Conservation (phyloP, 2,888 invertebrate species). For the Cremastinae sp. region DNA sequence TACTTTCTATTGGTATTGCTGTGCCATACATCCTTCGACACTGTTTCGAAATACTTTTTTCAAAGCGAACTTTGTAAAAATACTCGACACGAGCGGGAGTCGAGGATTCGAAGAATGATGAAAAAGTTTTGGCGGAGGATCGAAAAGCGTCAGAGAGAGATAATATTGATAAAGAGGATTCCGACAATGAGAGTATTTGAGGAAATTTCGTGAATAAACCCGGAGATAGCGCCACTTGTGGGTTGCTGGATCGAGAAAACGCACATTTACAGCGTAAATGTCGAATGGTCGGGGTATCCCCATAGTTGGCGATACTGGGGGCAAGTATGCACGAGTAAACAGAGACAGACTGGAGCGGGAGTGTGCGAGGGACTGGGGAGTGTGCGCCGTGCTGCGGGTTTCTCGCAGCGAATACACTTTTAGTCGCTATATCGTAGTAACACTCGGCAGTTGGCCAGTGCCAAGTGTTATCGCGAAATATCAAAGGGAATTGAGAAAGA, state of each 20-base stretch:
- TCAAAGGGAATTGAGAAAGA: not conserved
- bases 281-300: constrained; percentile 47
- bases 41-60: too few relatives aligned
- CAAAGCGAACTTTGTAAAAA: too few relatives aligned
- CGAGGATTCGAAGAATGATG: too few relatives aligned
- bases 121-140: too few relatives aligned
- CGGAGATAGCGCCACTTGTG: constrained; percentile 29
- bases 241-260: constrained; percentile 7
- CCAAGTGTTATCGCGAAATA: constrained; percentile 30
- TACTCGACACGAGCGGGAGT: too few relatives aligned
- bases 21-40: too few relatives aligned
- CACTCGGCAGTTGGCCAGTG: constrained; percentile 31
- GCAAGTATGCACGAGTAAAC: constrained; percentile 27
- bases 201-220: not conserved
- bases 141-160: too few relatives aligned
- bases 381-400: constrained; percentile 27
- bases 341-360: constrained; percentile 2
- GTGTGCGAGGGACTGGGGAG: constrained; percentile 30
- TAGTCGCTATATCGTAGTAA: constrained; percentile 38
- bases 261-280: constrained; percentile 13
- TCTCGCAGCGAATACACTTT: constrained; percentile 20
- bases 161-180: not conserved
- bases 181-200: not conserved
- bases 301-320: constrained; percentile 66
- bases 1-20: too few relatives aligned